Conservation (phyloP, 2,797 vertebrate genomes). For the Phoxinus dragarum region DNA sequence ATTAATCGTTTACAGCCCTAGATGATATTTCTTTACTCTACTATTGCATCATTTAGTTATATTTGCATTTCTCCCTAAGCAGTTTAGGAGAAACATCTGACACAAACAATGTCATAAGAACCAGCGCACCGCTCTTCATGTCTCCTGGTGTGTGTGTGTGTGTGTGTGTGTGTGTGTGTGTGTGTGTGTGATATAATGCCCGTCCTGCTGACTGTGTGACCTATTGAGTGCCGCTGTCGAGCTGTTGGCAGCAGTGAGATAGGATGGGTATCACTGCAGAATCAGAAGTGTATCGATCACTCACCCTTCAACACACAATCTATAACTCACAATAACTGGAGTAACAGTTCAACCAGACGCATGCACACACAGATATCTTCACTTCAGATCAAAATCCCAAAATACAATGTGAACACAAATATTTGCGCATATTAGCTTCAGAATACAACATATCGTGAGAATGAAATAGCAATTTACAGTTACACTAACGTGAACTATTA, state of each 20-base stretch:
- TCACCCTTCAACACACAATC: background rate
- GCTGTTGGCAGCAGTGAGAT: background rate
- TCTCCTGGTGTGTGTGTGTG: background rate
- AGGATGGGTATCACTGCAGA: background rate
- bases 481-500: background rate
- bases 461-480: background rate
- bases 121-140: background rate
- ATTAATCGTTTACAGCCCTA: too few species aligned
- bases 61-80: background rate
- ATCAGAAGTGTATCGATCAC: constrained; percentile 1
- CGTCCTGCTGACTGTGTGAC: background rate
- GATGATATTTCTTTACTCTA: too few species aligned
- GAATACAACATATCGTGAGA: background rate
- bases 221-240: constrained; percentile 15
- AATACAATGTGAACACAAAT: background rate
- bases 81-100: constrained; percentile 7
- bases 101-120: background rate
- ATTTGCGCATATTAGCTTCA: background rate
- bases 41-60: background rate
- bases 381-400: background rate
- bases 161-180: too few species aligned
- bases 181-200: background rate
- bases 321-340: background rate
- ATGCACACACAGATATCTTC: background rate
- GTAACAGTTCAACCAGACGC: background rate